These are phyloP conservation scores for Chanos chanos DNA, from an alignment of 2,797 vertebrate species.

Conservation along the genomic window DNA sequence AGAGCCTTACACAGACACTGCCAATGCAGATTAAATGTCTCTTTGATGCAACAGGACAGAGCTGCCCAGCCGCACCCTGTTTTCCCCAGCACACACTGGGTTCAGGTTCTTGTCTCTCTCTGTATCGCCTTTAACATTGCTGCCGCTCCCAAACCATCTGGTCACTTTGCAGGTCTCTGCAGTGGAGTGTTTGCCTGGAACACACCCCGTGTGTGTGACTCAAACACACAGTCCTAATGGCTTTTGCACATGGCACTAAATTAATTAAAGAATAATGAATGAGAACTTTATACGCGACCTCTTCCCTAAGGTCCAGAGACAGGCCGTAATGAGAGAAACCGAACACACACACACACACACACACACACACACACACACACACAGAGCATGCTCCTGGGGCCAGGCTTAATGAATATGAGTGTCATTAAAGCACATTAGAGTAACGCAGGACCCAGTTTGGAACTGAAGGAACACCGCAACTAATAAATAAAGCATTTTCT, in stretches of 20 bases:
- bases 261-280: constrained; percentile 53
- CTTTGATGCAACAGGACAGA: too few species aligned
- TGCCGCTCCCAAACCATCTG: too few species aligned
- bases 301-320: constrained; percentile 34
- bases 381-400: constrained; percentile 32
- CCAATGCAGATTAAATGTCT: too few species aligned
- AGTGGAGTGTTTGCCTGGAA: too few species aligned
- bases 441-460: too few species aligned
- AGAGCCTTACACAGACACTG: too few species aligned
- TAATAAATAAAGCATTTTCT: constrained; percentile 34
- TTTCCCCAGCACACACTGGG: too few species aligned
- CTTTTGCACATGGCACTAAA: constrained; percentile 46
- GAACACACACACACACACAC: background rate
- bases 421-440: constrained; percentile 50
- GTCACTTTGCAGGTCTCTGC: too few species aligned
- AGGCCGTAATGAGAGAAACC: constrained; percentile 30
- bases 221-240: constrained; percentile 32
- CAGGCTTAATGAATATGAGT: constrained; percentile 53
- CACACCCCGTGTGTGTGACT: constrained; percentile 25
- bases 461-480: constrained; percentile 12
- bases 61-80: too few species aligned
- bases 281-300: constrained; percentile 44
- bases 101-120: too few species aligned
- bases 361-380: background rate
- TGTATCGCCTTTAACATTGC: too few species aligned